phyloP scores from a whole-genome alignment of 1,140 invertebrate genomes.

The Zaprionus lachaisei region DNA sequence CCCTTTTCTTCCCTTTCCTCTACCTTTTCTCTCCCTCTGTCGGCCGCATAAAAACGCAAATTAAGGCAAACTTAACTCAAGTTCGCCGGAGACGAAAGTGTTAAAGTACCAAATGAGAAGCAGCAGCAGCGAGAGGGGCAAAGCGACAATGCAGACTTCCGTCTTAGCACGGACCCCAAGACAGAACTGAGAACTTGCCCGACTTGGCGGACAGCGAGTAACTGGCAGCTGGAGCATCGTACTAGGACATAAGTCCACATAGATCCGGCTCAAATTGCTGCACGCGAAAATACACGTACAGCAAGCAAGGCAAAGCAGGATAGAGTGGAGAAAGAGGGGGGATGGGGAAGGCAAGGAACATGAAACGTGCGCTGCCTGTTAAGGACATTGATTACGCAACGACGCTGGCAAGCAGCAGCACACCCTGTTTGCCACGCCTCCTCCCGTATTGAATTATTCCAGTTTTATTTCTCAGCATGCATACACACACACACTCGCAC shows the following conservation, averaged over 20 bases:
- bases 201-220: neutral
- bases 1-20: neutral
- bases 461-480: conserved; percentile 67
- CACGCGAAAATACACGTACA: conserved; percentile 43
- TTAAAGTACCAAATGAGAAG: conserved; percentile 60
- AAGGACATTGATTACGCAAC: conserved; percentile 80
- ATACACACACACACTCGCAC: conserved; percentile 7
- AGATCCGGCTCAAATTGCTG: conserved; percentile 65
- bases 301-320: neutral
- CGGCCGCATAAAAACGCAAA: conserved; percentile 55
- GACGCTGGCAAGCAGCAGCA: conserved; percentile 18
- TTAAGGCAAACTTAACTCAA: conserved; percentile 47
- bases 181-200: neutral
- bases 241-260: conserved; percentile 60
- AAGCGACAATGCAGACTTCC: conserved; percentile 31
- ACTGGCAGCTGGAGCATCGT: neutral
- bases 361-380: conserved; percentile 76
- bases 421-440: conserved; percentile 29
- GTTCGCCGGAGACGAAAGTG: conserved; percentile 62
- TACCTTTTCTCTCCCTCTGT: neutral
- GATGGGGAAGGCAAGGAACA: conserved; percentile 61
- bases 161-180: conserved; percentile 21
- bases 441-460: conserved; percentile 72
- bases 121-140: neutral
- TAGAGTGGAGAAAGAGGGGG: neutral